Evolutionary conservation across 2,797 vertebrate genomes (phyloP).

Genomic region (Sebastes glaucus): DNA sequence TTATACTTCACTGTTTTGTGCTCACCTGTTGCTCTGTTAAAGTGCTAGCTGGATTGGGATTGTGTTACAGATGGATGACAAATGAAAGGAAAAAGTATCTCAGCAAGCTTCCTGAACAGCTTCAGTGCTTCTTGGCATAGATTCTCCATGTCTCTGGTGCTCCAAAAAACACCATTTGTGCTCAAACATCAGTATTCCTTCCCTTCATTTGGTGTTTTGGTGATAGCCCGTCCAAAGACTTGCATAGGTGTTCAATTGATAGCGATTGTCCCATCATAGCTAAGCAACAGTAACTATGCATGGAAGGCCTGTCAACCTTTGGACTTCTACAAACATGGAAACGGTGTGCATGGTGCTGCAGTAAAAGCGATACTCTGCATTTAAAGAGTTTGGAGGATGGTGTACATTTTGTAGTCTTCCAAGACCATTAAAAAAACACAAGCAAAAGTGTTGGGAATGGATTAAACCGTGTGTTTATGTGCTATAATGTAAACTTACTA

Average conservation of each 20-base stretch:
- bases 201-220: not conserved
- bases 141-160: not conserved
- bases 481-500: not conserved
- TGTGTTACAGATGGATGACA: not conserved
- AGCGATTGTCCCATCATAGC: not conserved
- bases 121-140: not conserved
- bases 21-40: not conserved
- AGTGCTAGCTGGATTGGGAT: not conserved
- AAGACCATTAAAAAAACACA: not conserved
- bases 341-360: not conserved
- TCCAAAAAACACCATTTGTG: too few relatives aligned
- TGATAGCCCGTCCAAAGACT: not conserved
- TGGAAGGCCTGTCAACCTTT: not conserved
- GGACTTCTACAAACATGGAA: not conserved
- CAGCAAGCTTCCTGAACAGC: not conserved
- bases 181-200: too few relatives aligned
- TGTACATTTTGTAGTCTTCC: not conserved
- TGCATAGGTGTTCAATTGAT: not conserved
- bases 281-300: too few relatives aligned
- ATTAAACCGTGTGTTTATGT: not conserved
- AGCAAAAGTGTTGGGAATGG: not conserved
- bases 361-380: not conserved
- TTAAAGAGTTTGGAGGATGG: not conserved
- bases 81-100: not conserved
- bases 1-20: not conserved